Conservation (phyloP, 2,888 invertebrate species). For the Dioctria rufipes region DNA sequence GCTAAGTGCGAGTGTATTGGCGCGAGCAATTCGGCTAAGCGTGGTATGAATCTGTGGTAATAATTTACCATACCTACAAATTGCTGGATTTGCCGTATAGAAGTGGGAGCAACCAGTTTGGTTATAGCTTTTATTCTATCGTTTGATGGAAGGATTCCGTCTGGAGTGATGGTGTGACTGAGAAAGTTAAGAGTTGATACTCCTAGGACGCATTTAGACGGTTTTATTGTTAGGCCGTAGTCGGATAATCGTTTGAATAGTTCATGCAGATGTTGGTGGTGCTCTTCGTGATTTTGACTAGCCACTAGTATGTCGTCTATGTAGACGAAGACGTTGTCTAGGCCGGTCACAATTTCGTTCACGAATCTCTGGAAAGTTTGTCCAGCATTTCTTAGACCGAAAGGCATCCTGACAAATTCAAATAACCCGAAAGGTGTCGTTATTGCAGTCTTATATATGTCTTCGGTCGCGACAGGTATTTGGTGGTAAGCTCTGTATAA, state of each 20-base stretch:
- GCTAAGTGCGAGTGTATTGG: too few species aligned
- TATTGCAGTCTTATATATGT: conserved; percentile 64
- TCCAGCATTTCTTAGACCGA: conserved; percentile 45
- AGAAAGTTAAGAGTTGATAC: conserved; percentile 60
- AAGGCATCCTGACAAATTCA: conserved; percentile 58
- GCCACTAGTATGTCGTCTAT: conserved; percentile 62
- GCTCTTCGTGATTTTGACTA: conserved; percentile 58
- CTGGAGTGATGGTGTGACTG: conserved; percentile 56
- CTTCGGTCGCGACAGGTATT: conserved; percentile 61
- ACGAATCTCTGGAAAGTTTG: conserved; percentile 16
- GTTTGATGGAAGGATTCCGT: conserved; percentile 59
- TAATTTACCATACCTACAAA: conserved; percentile 57
- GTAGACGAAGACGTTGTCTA: conserved; percentile 58
- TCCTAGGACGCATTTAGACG: conserved; percentile 59
- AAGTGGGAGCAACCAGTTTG: conserved; percentile 52
- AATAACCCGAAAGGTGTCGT: conserved; percentile 35
- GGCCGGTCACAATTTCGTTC: conserved; percentile 55
- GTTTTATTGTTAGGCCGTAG: conserved; percentile 59
- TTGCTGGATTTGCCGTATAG: conserved; percentile 54
- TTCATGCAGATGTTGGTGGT: conserved; percentile 55
- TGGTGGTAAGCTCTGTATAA: conserved; percentile 58
- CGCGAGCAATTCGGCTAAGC: too few species aligned
- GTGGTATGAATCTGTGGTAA: conserved; percentile 56
- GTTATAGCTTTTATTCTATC: conserved; percentile 59
- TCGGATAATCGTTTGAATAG: conserved; percentile 58